These are phyloP conservation scores for Phyllostomus discolor DNA, from an alignment of 2,113 vertebrate genomes.

Conservation along the genomic window DNA sequence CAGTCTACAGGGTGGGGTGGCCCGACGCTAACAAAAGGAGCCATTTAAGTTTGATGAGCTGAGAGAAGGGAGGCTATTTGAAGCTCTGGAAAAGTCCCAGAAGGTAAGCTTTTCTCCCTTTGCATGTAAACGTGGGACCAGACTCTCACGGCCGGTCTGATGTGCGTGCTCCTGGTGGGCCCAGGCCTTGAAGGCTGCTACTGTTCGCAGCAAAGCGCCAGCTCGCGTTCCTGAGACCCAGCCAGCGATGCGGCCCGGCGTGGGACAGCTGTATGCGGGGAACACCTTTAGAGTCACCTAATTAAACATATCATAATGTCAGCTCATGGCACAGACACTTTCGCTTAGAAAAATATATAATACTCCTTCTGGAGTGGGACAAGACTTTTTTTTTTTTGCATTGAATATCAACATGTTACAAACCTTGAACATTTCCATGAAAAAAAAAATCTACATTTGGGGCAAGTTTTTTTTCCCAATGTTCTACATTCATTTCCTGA, in stretches of 20 bases:
- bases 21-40: conserved; percentile 56
- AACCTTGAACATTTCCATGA: background rate
- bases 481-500: conserved; percentile 55
- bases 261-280: conserved; percentile 30
- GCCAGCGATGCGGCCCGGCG: background rate
- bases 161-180: background rate
- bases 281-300: background rate
- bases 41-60: conserved; percentile 73
- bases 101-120: conserved; percentile 50
- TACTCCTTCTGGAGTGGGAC: background rate
- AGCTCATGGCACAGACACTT: background rate
- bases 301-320: conserved; percentile 44
- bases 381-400: background rate
- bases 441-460: background rate
- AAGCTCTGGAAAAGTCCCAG: conserved; percentile 72
- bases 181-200: conserved; percentile 31
- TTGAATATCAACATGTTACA: conserved; percentile 7
- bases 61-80: conserved; percentile 63
- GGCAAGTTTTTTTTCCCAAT: background rate
- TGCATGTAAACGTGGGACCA: conserved; percentile 25
- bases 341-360: conserved; percentile 30
- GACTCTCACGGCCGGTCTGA: background rate
- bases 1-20: background rate
- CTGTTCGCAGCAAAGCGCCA: background rate
- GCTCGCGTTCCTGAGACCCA: background rate